Evolutionary conservation across 2,888 invertebrate species (phyloP).

Genomic region (Ophioninae sp.): DNA sequence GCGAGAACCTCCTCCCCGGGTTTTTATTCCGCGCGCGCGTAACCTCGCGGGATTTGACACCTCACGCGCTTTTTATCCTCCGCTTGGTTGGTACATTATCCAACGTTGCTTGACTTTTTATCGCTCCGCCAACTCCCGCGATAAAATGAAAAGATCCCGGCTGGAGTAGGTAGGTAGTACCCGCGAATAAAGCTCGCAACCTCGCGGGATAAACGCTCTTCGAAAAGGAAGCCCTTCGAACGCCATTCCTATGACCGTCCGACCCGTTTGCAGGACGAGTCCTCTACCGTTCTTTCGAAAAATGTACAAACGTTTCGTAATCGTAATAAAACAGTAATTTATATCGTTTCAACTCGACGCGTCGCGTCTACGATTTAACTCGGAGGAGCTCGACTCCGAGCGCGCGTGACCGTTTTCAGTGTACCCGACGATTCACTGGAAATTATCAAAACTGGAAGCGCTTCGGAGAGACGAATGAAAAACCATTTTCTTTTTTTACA

Average conservation of each 20-base stretch:
- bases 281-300: no score
- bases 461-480: background rate
- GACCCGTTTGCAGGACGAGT: no score
- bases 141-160: constrained; percentile 21
- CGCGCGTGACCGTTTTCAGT: no score
- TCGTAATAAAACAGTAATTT: no score
- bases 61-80: constrained; percentile 7
- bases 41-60: background rate
- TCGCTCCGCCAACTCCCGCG: constrained; percentile 28
- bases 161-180: constrained; percentile 2
- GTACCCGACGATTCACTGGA: no score
- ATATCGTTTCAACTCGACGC: no score
- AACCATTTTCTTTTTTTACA: background rate
- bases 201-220: constrained; percentile 29
- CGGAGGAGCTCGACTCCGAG: no score
- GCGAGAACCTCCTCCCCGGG: background rate
- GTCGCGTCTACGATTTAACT: no score
- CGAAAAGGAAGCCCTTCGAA: background rate
- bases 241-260: background rate
- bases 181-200: constrained; percentile 12
- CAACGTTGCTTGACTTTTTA: constrained; percentile 54
- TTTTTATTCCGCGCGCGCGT: background rate
- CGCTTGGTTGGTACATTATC: constrained; percentile 30
- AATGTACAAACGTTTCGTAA: no score
- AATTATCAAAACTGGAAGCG: background rate